These are phyloP conservation scores for Leuciscus waleckii DNA, from an alignment of 2,797 vertebrate species.

Conservation along the genomic window DNA sequence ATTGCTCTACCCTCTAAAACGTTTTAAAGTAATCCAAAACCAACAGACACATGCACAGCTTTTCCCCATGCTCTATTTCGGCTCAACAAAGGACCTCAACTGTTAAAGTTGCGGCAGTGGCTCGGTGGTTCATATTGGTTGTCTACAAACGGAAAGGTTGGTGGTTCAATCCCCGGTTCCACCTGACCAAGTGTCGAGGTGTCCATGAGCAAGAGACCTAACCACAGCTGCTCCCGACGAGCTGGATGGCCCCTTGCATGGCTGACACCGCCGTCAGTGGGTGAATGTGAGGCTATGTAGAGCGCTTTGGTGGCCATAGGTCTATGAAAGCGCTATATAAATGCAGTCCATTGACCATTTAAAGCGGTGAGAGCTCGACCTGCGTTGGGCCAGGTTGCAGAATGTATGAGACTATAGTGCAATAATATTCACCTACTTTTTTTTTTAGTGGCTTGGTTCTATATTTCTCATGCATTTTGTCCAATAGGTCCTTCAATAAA, in stretches of 20 bases:
- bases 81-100: neutral
- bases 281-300: no score
- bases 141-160: no score
- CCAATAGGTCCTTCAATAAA: neutral
- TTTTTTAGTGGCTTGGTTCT: neutral
- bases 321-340: no score
- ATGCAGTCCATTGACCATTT: no score
- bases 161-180: no score
- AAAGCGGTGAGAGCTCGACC: neutral
- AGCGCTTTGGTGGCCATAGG: no score
- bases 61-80: neutral
- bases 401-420: neutral
- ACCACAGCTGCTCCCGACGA: no score
- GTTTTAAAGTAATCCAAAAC: constrained; percentile 7
- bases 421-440: neutral
- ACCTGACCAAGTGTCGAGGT: no score
- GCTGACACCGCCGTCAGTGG: no score
- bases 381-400: neutral
- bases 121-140: no score
- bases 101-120: neutral
- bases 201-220: no score
- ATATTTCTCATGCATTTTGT: neutral
- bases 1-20: constrained; percentile 3
- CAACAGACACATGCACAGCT: constrained; percentile 1
- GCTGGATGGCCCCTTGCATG: no score